Conservation (phyloP, 2,797 vertebrate genomes). For the Tympanoctomys barrerae region DNA sequence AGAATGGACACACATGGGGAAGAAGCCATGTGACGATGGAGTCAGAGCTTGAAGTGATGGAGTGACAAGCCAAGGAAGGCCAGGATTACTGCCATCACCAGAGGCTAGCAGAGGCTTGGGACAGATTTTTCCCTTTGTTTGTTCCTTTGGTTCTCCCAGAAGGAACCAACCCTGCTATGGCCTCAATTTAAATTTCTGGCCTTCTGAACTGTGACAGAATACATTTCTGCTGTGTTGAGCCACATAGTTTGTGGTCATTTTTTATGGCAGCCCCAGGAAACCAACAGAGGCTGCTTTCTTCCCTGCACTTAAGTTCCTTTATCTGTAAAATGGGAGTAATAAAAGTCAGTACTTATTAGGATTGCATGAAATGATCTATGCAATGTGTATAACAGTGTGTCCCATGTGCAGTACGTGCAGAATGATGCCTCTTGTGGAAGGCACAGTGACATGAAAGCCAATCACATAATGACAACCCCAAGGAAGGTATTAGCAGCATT, state of each 20-base stretch:
- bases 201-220: not conserved
- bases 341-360: not conserved
- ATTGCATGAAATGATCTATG: not conserved
- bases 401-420: not conserved
- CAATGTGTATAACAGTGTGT: not conserved
- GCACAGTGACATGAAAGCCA: not conserved
- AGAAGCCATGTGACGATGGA: not conserved
- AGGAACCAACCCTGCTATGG: not conserved
- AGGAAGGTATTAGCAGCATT: not conserved
- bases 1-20: not conserved
- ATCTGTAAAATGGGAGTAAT: not conserved
- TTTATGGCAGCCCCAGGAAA: not conserved
- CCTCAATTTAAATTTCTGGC: not conserved
- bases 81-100: not conserved
- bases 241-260: not conserved
- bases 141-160: not conserved
- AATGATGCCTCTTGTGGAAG: not conserved
- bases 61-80: too few species aligned
- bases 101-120: not conserved
- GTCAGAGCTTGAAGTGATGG: not conserved
- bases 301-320: not conserved
- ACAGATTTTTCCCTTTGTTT: not conserved
- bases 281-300: not conserved
- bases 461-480: not conserved
- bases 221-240: not conserved